phyloP scores from a whole-genome alignment of 2,113 vertebrate genomes.

The Oreochromis tanganicae region DNA sequence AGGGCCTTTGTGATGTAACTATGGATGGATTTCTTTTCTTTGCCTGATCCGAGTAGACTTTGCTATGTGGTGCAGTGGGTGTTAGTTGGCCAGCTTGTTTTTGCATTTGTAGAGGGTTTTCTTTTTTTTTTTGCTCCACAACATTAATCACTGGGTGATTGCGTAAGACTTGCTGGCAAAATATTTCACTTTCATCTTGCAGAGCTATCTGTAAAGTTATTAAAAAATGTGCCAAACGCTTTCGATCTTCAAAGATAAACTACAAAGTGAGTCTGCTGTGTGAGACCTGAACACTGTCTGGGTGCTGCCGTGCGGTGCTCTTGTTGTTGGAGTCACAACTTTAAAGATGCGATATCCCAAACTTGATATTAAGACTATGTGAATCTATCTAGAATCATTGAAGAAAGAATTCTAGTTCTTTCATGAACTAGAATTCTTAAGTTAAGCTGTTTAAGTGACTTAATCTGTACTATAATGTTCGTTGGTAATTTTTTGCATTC shows the following conservation, averaged over 20 bases:
- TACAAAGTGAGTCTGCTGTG: not conserved
- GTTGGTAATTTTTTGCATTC: not conserved
- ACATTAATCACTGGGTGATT: not conserved
- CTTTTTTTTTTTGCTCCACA: not conserved
- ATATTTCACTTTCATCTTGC: not conserved
- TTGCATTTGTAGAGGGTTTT: not conserved
- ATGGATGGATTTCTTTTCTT: not conserved
- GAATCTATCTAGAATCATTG: not conserved
- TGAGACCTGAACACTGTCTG: not conserved
- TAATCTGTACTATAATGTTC: not conserved
- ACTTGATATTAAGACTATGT: not conserved
- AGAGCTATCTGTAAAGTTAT: not conserved
- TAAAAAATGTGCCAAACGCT: not conserved
- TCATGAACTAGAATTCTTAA: not conserved
- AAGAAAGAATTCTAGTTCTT: not conserved
- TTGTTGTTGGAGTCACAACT: not conserved
- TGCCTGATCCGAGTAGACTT: not conserved
- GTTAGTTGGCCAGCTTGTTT: not conserved
- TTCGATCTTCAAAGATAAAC: not conserved
- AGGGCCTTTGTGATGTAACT: not conserved
- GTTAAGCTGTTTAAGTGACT: not conserved
- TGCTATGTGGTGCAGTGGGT: not conserved
- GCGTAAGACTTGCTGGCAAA: not conserved
- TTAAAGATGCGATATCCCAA: not conserved
- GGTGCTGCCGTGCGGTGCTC: not conserved